phyloP scores from a whole-genome alignment of 2,113 vertebrate species.

The Chaenogobius annularis region DNA sequence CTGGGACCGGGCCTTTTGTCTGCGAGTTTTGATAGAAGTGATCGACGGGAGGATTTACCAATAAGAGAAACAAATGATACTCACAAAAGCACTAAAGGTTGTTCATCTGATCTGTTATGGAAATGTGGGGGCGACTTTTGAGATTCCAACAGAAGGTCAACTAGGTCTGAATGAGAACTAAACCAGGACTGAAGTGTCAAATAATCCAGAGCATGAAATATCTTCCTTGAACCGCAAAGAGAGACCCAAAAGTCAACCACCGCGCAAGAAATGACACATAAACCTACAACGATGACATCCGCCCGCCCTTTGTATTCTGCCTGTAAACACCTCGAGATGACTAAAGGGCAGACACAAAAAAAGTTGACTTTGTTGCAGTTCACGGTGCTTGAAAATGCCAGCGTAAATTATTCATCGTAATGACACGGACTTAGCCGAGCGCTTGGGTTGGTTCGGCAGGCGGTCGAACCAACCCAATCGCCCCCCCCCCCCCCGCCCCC shows the following conservation, averaged over 20 bases:
- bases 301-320: background rate
- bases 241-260: no score
- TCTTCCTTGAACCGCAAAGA: background rate
- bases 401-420: constrained; percentile 38
- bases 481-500: background rate
- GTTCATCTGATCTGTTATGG: no score
- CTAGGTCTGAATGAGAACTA: no score
- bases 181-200: no score
- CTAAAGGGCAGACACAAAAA: background rate
- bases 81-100: no score
- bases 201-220: background rate
- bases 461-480: no score
- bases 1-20: no score
- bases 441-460: constrained; percentile 10
- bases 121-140: no score
- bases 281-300: background rate
- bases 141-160: no score
- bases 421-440: constrained; percentile 2
- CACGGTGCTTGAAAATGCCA: constrained; percentile 24
- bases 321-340: background rate
- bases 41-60: no score
- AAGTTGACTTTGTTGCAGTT: constrained; percentile 25
- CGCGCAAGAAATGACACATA: background rate
- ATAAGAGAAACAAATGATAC: no score
- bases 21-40: no score